A percentile compares a stretch with the other conserved stretches of the same genome.
phyloP scores from a whole-genome alignment of 2,797 vertebrate species.

The Gouania willdenowi region DNA sequence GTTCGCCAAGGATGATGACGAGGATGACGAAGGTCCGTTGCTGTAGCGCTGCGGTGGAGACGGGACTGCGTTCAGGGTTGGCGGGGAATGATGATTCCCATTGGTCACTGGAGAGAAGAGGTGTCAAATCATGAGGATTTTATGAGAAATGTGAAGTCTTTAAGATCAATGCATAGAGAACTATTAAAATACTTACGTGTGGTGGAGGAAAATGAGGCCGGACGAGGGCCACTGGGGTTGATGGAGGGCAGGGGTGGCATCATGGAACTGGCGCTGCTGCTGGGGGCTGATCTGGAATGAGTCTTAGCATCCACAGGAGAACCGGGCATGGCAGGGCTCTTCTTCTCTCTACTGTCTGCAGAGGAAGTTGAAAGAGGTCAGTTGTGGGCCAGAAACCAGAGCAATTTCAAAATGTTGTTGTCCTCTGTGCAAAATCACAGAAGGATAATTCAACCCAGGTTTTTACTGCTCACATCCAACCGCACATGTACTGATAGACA shows the following conservation, averaged over 20 bases:
- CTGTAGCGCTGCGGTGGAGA: conserved; percentile 96
- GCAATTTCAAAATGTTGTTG: background rate
- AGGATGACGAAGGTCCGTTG: conserved; percentile 95
- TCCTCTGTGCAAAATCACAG: background rate
- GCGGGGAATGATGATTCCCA: conserved; percentile 94
- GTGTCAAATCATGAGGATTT: conserved; percentile 68
- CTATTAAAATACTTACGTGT: conserved; percentile 70
- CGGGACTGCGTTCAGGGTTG: conserved; percentile 90
- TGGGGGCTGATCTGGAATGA: conserved; percentile 91
- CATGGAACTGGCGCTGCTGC: conserved; percentile 74
- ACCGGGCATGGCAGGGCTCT: conserved; percentile 95
- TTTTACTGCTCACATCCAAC: background rate
- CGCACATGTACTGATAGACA: background rate
- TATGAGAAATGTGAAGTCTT: conserved; percentile 85
- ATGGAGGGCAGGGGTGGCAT: conserved; percentile 95
- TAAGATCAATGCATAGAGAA: background rate
- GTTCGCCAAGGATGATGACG: conserved; percentile 94
- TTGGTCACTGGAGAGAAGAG: conserved; percentile 83
- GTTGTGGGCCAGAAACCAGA: conserved; percentile 11
- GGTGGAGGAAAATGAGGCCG: conserved; percentile 90
- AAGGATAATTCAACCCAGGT: conserved; percentile 1
- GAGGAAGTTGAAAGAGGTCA: conserved; percentile 10
- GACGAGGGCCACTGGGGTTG: conserved; percentile 89
- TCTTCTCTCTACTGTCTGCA: conserved; percentile 93
- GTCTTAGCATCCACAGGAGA: conserved; percentile 98